Evolutionary conservation across 1,140 invertebrate genomes (phyloP), one percentile per base, ranked within the genome.

Genomic region (Lethrus apterus): DNA sequence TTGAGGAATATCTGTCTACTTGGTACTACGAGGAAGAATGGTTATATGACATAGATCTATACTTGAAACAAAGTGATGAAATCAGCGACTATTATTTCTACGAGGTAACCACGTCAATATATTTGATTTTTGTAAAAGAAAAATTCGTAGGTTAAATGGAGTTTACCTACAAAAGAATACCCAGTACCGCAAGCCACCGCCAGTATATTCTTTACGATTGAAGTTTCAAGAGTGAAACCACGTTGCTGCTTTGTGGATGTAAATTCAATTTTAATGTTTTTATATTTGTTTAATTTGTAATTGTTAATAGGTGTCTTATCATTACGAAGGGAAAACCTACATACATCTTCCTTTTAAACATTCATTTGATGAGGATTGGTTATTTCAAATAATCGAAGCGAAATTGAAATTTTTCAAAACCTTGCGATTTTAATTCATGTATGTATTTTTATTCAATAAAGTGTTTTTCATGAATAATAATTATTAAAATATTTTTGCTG

Each of bases 141-240:
- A n/a, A n/a, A n/a, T n/a, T n/a, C n/a, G n/a, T 14, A 59, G 55
- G 54, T 44, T 15, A 56, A 47, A 29, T 60, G 52, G 50, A 58
- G 56, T 47, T 52, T 58, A 4, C 58, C 58, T 1, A 51, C 54
- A 1, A 50, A 47, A 24, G 29, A 46, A 21, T 60, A 58, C 41
- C 58, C 58, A 10, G 54, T 60, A 23, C 46, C 58, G 18, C 56
- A 58, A 53, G 58, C 54, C 3, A 57, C 55, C 18, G 58, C 53
- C 5, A 51, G 45, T 42, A 46, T 58, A 15, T 58, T 40, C 18
- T 60, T 60, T 34, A 50, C 53, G 17, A 48, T 57, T 20, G 54
- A 50, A 46, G 48, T 58, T 9, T 57, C 57, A 3, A 49, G 54
- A 48, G 29, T 53, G 11, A 53, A 54, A 41, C 53, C 55, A 18